These are phyloP conservation scores for Neosilurus mollespiculum DNA, from an alignment of 2,797 vertebrate genomes.

Conservation along the genomic window DNA sequence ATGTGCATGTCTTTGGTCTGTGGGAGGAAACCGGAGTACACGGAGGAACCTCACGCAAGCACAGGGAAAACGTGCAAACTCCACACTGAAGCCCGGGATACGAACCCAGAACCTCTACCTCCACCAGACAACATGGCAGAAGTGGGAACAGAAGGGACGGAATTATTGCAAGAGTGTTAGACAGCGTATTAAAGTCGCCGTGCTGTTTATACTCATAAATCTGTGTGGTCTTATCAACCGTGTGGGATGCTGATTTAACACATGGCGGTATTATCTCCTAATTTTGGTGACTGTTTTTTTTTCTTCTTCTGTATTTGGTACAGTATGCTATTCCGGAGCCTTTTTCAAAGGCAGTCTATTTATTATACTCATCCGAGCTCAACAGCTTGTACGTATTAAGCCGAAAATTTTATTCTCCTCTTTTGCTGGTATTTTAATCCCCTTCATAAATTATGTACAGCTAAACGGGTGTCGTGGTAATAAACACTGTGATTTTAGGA, in stretches of 20 bases:
- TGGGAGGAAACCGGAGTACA: no score
- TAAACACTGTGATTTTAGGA: background rate
- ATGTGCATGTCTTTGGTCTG: no score
- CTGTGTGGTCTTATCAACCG: background rate
- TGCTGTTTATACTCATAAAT: constrained; percentile 12
- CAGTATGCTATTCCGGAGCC: background rate
- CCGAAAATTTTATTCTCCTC: no score
- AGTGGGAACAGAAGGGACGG: constrained; percentile 16
- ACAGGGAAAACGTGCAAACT: no score
- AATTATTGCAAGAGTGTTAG: constrained; percentile 3
- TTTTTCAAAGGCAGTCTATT: background rate
- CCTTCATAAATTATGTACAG: background rate
- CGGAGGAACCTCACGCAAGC: no score
- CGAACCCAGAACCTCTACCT: no score
- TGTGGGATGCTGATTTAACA: constrained; percentile 18
- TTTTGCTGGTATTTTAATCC: background rate
- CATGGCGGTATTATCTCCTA: constrained; percentile 9
- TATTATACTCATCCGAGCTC: background rate
- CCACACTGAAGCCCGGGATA: no score
- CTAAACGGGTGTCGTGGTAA: background rate
- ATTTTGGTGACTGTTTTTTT: background rate
- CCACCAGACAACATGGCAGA: constrained; percentile 12
- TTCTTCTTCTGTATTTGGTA: background rate
- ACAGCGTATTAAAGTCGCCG: constrained; percentile 17
- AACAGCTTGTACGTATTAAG: background rate